phyloP scores from a whole-genome alignment of 2,113 vertebrate genomes.

The Podarcis cretensis region DNA sequence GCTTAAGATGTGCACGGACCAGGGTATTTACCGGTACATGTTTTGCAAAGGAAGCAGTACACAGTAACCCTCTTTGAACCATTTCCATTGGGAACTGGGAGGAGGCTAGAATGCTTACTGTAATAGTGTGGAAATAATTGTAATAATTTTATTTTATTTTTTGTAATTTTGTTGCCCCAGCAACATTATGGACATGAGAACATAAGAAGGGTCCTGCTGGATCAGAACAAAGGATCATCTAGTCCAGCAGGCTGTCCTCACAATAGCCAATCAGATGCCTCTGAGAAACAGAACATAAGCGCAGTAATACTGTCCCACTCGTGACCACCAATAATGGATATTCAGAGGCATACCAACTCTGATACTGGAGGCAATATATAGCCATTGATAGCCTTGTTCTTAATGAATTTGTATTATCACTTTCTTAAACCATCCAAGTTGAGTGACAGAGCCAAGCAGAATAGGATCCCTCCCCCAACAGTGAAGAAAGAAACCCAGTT shows the following conservation, averaged over 20 bases:
- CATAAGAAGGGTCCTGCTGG: too few relatives aligned
- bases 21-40: slow-evolving; percentile 3
- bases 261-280: too few relatives aligned
- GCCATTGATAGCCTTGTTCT: neutral
- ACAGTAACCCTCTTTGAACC: too few relatives aligned
- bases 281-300: too few relatives aligned
- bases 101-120: neutral
- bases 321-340: neutral
- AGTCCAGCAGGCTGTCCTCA: too few relatives aligned
- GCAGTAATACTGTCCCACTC: too few relatives aligned
- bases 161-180: too few relatives aligned
- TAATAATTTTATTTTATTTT: too few relatives aligned
- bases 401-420: neutral
- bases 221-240: too few relatives aligned
- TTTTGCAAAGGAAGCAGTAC: neutral
- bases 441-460: neutral
- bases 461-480: neutral
- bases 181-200: neutral
- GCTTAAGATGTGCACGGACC: neutral
- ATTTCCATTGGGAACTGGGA: neutral
- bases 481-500: slow-evolving; percentile 4
- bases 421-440: neutral
- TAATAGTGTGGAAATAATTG: neutral
- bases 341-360: neutral
- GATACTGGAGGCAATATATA: neutral